Evolutionary conservation across 1,140 invertebrate species (phyloP).

Genomic region (Mylabris phalerata): DNA sequence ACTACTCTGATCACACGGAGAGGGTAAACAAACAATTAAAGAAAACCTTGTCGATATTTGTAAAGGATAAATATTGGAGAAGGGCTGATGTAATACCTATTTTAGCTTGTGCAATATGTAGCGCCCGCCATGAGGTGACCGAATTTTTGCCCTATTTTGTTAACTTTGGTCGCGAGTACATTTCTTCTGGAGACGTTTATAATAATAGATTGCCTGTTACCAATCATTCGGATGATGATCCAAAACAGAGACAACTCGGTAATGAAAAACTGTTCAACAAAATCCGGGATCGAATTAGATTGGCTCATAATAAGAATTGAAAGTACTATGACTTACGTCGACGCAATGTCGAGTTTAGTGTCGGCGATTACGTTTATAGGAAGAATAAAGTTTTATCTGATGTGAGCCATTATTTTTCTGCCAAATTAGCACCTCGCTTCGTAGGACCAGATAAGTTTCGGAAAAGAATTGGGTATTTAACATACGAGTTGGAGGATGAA

Average conservation of each 20-base stretch:
- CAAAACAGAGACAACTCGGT: not conserved
- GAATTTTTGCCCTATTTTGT: slow-evolving; percentile 25
- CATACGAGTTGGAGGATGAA: slow-evolving; percentile 4
- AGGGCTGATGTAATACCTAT: slow-evolving; percentile 29
- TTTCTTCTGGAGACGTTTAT: not conserved
- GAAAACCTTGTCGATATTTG: slow-evolving; percentile 23
- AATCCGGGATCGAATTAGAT: not conserved
- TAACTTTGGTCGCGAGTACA: slow-evolving; percentile 10
- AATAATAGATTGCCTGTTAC: not conserved
- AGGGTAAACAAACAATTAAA: slow-evolving; percentile 30
- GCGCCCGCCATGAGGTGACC: slow-evolving; percentile 27
- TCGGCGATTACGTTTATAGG: not conserved
- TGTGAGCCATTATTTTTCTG: not conserved
- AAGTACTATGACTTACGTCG: not conserved
- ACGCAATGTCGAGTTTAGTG: not conserved
- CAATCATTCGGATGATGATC: not conserved
- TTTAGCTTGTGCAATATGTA: slow-evolving; percentile 28
- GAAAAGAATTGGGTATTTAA: not conserved
- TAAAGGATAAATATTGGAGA: slow-evolving; percentile 25
- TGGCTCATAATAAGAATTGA: not conserved
- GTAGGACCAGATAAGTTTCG: slow-evolving; percentile 8
- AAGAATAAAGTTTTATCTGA: too few species aligned
- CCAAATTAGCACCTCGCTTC: slow-evolving; percentile 2
- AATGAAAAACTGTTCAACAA: not conserved
- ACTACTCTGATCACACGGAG: slow-evolving; percentile 10